Base-by-base conservation (phyloP, 2,113 vertebrate species). In the Triplophysa tibetana region DNA sequence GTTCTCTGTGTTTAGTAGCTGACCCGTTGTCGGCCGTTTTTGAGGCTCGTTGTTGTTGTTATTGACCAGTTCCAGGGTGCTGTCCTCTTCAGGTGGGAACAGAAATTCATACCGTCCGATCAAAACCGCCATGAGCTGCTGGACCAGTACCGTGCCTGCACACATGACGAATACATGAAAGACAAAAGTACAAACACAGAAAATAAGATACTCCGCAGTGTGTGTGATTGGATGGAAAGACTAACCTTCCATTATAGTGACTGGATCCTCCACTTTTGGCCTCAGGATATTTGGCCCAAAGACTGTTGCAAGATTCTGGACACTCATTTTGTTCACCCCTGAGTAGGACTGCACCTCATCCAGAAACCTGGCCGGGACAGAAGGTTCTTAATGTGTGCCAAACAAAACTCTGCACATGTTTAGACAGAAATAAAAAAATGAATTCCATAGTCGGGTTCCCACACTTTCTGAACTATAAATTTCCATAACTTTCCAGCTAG, bases 311-410 rank as follows among this genome's bases (percentile, higher is more conserved):
- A 99, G 88, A 85, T 99, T 99, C 88, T 98, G 98, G 24, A 96
- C 95, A 1, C 96, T 98, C 96, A 99, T 99, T 92, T 99, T 99
- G 89, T 99, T 99, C 68, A 98, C 85, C n/a, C 95, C 95, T 10
- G 97, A 96, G 81, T 97, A 95, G 0, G 96, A 98, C 84, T 99
- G 98, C 33, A 99, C 98, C 92, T 99, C 98, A 92, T 99, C 96
- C 65, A 99, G 91, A 90, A 99, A 99, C 78, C 98, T 99, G 85
- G 26, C 6, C 56, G 23, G 62, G 10, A 63, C 21, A 45, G 14
- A 75, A 60, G 10, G 6, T 24, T 56, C 24, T 56, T 58, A 52
- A 52, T 52, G 50, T 14, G 48, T 52, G 50, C 50, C 50, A 52
- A 52, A 52, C 50, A 17, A 52, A 52, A 52, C 14, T 52, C 11